Conservation (phyloP, 2,797 vertebrate genomes). For the Apodemus agrarius region DNA sequence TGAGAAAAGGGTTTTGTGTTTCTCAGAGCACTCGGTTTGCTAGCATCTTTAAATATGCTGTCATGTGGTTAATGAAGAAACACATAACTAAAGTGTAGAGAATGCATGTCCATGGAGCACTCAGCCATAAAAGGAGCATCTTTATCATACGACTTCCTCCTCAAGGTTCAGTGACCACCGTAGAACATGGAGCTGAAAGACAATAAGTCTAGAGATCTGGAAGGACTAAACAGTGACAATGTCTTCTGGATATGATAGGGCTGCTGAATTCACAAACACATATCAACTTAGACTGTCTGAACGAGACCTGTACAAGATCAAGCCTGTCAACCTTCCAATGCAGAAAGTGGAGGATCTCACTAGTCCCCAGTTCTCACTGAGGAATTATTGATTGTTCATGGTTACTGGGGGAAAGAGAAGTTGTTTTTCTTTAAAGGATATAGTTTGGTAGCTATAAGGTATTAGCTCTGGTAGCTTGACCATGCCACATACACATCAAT, state of each 20-base stretch:
- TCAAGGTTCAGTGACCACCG: background rate
- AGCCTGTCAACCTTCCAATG: background rate
- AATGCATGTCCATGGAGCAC: background rate
- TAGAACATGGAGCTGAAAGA: background rate
- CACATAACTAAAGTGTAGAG: background rate
- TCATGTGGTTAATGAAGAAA: background rate
- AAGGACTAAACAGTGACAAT: background rate
- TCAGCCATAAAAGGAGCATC: background rate
- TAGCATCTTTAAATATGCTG: background rate
- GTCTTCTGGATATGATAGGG: background rate
- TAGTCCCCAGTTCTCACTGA: background rate
- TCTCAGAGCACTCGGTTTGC: background rate
- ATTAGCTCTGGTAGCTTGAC: background rate
- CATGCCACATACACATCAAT: background rate
- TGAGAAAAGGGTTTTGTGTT: background rate
- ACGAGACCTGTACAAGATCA: background rate
- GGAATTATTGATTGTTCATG: background rate
- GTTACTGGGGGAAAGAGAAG: too few species aligned
- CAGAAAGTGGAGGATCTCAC: background rate
- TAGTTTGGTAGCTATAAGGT: too few species aligned
- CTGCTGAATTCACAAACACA: background rate
- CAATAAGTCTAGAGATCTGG: background rate
- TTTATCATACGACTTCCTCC: background rate
- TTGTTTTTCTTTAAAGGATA: too few species aligned
- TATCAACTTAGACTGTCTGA: background rate